A percentile compares a stretch with the other conserved stretches of the same genome.
These are phyloP conservation scores for Drosophila subobscura DNA, from an alignment of 1,140 invertebrate species.

Conservation along the genomic window DNA sequence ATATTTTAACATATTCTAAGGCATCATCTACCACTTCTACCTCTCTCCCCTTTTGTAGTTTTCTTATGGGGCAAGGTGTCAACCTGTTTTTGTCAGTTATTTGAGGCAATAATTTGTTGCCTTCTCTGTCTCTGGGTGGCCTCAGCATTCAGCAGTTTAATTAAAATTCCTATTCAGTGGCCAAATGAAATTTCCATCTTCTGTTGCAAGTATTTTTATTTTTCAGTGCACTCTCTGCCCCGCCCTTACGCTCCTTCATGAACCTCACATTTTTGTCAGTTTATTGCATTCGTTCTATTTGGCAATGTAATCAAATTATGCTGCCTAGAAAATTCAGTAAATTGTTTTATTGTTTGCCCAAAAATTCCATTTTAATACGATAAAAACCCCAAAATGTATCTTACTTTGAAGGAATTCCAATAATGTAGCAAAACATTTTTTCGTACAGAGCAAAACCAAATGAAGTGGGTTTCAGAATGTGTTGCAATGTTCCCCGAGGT, in stretches of 20 bases:
- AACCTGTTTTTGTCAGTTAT: constrained; percentile 12
- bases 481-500: no score
- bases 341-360: constrained; percentile 29
- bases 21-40: background rate
- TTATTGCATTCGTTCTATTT: constrained; percentile 24
- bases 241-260: background rate
- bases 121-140: background rate
- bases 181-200: constrained; percentile 35
- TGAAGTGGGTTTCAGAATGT: no score
- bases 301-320: constrained; percentile 49
- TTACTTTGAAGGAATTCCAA: no score
- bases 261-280: constrained; percentile 24
- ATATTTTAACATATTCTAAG: constrained; percentile 42
- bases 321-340: constrained; percentile 23
- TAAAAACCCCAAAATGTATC: constrained; percentile 4
- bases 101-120: constrained; percentile 53
- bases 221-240: background rate
- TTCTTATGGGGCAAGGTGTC: background rate
- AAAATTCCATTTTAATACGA: constrained; percentile 26
- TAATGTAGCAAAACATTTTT: background rate
- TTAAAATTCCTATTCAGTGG: constrained; percentile 67
- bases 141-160: constrained; percentile 57
- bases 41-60: background rate
- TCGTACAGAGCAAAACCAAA: background rate
- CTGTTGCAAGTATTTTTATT: constrained; percentile 3